Evolutionary conservation across 2,888 invertebrate species (phyloP), one percentile per base, ranked within the genome.

Genomic region (Drosophila pseudotakahashii): DNA sequence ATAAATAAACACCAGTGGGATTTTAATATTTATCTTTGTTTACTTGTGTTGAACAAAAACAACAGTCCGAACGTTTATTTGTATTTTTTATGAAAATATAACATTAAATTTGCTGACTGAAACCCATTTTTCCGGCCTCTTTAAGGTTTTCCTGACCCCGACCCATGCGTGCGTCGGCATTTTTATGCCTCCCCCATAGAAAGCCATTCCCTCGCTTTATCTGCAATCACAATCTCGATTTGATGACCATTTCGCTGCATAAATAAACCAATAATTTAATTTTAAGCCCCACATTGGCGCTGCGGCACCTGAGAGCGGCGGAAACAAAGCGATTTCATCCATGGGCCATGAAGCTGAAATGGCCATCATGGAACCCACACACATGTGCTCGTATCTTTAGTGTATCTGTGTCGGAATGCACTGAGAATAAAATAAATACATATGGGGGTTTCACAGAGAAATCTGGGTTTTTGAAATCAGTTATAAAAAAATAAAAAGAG

Each of bases 201-300:
- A 67, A 44, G 39, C 50, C 39, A 58, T 37, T 54, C 45, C 16
- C 42, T 13, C 73, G 44, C 67, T 32, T 67, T 73, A 78, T 75
- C 57, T 77, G 77, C 69, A 75, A 82, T 81, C 78, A 51, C 64
- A 74, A 82, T 81, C 77, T 63, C 69, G 68, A 73, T 80, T 75
- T 82, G 77, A 80, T 85, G 82, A 63, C 75, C 80, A 82, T 79
- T 82, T 73, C 73, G 67, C 59, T 73, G 62, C 77, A 80, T 77
- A 82, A 82, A 82, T 82, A 80, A 85, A 74, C 79, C 75, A 77
- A 85, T 80, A 80, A 82, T 82, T 82, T 77, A 73, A 80, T 85
- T 82, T 79, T 70, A 79, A 69, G 67, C 69, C 72, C 72, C 79
- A 36, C 64, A 58, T 44, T 45, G 55, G 41, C 13, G 48, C 44